Evolutionary conservation across 2,797 vertebrate species (phyloP).

Genomic region (Urocyon cinereoargenteus): DNA sequence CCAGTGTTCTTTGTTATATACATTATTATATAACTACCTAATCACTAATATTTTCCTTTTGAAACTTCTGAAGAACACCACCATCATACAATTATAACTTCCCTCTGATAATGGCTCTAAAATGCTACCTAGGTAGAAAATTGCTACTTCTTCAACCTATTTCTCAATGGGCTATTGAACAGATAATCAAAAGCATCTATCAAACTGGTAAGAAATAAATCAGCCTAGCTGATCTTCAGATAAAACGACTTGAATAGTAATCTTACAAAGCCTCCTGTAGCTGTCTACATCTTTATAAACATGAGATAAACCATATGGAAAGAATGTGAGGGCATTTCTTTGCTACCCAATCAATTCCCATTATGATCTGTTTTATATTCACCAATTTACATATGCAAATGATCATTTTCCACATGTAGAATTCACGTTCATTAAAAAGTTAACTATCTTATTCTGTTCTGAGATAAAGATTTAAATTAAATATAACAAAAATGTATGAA

Average conservation of each 20-base stretch:
- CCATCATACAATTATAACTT: constrained; percentile 19
- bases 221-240: not conserved
- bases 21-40: not conserved
- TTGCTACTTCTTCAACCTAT: constrained; percentile 50
- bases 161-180: constrained; percentile 47
- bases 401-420: constrained; percentile 25
- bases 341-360: not conserved
- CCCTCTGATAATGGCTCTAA: constrained; percentile 47
- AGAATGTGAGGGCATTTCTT: not conserved
- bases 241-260: not conserved
- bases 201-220: constrained; percentile 38
- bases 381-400: not conserved
- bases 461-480: constrained; percentile 44
- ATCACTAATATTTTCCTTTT: constrained; percentile 29
- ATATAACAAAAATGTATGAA: constrained; percentile 36
- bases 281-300: not conserved
- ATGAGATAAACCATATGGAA: not conserved
- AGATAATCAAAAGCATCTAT: constrained; percentile 59
- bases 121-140: constrained; percentile 69
- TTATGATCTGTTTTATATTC: not conserved
- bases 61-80: not conserved
- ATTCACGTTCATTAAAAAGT: constrained; percentile 9
- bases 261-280: not conserved
- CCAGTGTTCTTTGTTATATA: not conserved
- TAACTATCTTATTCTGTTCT: not conserved